Conservation (phyloP, 2,113 vertebrate genomes). For the Lampris incognitus region DNA sequence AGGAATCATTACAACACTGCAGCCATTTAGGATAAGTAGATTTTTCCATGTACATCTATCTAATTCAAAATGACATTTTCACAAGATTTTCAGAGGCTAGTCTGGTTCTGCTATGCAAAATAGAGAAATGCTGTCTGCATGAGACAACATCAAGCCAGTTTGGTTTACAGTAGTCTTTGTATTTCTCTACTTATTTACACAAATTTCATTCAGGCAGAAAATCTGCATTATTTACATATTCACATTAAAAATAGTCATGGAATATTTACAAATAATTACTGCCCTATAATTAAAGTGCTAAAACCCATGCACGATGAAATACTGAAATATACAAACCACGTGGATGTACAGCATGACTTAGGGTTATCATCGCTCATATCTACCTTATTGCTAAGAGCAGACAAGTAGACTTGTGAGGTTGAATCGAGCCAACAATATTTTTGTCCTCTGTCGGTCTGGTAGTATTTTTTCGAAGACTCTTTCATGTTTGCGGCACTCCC, state of each 20-base stretch:
- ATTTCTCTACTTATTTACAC: constrained; percentile 54
- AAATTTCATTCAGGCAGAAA: constrained; percentile 38
- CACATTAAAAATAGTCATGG: constrained; percentile 55
- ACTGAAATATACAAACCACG: too few species aligned
- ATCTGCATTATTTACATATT: constrained; percentile 70
- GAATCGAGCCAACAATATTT: background rate
- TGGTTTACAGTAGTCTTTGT: constrained; percentile 1
- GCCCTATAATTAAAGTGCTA: constrained; percentile 11
- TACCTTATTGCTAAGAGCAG: background rate
- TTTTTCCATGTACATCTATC: too few species aligned
- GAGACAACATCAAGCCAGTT: background rate
- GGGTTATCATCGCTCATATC: background rate
- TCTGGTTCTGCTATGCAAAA: too few species aligned
- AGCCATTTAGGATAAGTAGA: too few species aligned
- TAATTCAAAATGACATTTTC: too few species aligned
- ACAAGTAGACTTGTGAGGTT: background rate
- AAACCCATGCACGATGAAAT: background rate
- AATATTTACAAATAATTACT: constrained; percentile 57
- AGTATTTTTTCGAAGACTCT: background rate
- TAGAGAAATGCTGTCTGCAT: background rate
- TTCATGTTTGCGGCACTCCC: background rate
- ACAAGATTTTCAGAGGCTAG: too few species aligned
- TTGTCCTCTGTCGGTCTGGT: background rate
- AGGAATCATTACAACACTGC: too few species aligned
- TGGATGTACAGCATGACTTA: too few species aligned